A percentile compares a stretch with the other conserved stretches of the same genome.
phyloP scores from a whole-genome alignment of 1,140 invertebrate genomes.

The Sminthurides bifidus region DNA sequence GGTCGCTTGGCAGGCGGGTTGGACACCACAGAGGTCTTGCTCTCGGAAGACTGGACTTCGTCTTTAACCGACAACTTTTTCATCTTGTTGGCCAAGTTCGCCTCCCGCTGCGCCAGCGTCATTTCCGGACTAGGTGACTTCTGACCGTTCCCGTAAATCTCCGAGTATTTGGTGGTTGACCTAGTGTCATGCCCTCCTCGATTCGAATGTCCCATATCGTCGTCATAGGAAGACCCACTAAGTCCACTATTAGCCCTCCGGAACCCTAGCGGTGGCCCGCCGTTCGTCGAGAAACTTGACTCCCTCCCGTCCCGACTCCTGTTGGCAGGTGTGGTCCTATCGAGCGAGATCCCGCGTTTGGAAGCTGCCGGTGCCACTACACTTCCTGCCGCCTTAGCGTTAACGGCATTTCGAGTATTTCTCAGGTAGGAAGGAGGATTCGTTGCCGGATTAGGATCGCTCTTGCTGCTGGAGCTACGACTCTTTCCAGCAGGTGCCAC shows the following conservation, averaged over 20 bases:
- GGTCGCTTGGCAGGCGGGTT: neutral
- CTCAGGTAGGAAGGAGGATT: neutral
- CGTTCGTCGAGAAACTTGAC: neutral
- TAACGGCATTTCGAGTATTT: neutral
- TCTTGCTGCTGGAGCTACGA: slow-evolving; percentile 18
- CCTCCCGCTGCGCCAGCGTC: slow-evolving; percentile 13
- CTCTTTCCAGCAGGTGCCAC: slow-evolving; percentile 16
- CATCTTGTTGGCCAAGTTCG: slow-evolving; percentile 15
- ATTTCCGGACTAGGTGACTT: neutral
- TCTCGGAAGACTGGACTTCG: neutral
- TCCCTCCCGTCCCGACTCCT: neutral
- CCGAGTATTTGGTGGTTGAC: slow-evolving; percentile 3
- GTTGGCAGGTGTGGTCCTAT: neutral
- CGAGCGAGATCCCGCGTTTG: slow-evolving; percentile 4
- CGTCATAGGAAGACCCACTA: slow-evolving; percentile 1
- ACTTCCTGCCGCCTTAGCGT: neutral
- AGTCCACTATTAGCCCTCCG: slow-evolving; percentile 5
- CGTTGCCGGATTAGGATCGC: slow-evolving; percentile 14
- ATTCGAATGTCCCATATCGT: slow-evolving; percentile 10
- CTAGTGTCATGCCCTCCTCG: neutral
- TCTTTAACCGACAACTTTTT: slow-evolving; percentile 13
- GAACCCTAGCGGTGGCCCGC: slow-evolving; percentile 1
- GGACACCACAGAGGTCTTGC: neutral
- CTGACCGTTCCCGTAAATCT: neutral
- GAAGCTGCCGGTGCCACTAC: neutral